Percentiles rank a stretch among this genome's conserved stretches.
These are phyloP conservation scores for Forbesichthys agassizii DNA, from an alignment of 2,113 vertebrate species.

Conservation along the genomic window DNA sequence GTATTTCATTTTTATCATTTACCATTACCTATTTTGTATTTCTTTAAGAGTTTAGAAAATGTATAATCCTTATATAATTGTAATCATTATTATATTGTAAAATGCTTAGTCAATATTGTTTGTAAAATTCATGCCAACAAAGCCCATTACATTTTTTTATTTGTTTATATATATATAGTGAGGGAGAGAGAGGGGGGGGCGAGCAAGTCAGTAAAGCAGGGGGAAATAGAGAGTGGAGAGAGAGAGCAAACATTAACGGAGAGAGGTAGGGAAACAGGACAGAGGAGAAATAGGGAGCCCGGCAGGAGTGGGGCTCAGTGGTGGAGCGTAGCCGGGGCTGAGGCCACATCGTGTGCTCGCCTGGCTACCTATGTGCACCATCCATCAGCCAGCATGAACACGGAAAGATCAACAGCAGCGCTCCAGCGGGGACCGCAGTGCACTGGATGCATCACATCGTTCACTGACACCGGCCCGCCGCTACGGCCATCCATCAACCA, in stretches of 20 bases:
- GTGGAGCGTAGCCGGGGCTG: constrained; percentile 48
- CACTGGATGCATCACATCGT: constrained; percentile 35
- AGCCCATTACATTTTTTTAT: no score
- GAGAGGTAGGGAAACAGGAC: background rate
- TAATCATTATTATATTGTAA: no score
- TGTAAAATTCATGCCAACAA: background rate
- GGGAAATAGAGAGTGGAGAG: background rate
- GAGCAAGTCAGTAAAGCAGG: background rate
- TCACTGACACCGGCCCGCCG: constrained; percentile 56
- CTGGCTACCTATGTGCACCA: constrained; percentile 57
- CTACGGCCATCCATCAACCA: constrained; percentile 55
- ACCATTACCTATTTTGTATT: no score
- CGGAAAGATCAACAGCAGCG: constrained; percentile 67
- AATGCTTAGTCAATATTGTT: no score
- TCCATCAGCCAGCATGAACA: constrained; percentile 65
- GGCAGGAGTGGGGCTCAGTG: constrained; percentile 27
- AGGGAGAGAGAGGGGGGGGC: no score
- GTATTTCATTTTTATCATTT: no score
- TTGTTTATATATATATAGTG: no score
- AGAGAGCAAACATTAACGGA: background rate
- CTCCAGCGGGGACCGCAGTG: constrained; percentile 52
- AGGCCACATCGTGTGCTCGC: constrained; percentile 55
- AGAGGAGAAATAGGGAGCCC: constrained; percentile 23
- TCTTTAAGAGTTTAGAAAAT: no score
- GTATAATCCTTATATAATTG: no score